Evolutionary conservation across 2,797 vertebrate species (phyloP).

Genomic region (Picus viridis): DNA sequence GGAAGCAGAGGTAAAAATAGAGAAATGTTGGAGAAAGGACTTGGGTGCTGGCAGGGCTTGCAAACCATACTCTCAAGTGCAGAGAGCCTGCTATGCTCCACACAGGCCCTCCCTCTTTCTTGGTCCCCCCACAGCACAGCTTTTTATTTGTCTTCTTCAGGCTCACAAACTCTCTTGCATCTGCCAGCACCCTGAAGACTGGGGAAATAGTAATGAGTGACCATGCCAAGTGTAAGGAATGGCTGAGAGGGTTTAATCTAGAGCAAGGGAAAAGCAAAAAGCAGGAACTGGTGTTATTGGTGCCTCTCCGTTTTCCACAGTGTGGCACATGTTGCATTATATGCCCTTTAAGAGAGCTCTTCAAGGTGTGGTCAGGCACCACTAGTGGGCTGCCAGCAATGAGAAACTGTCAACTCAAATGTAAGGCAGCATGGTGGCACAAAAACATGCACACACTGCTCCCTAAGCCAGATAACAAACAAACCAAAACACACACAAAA

Average conservation of each 20-base stretch:
- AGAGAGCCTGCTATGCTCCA: background rate
- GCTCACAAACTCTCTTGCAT: background rate
- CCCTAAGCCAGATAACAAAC: background rate
- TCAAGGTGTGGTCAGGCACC: background rate
- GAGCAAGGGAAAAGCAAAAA: background rate
- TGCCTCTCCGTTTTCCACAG: background rate
- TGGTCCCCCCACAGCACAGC: background rate
- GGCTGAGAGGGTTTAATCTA: background rate
- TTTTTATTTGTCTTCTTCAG: background rate
- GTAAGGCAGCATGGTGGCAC: background rate
- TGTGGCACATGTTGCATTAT: background rate
- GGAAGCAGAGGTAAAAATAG: background rate
- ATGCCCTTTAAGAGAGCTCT: background rate
- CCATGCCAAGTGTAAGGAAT: background rate
- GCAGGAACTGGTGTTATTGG: background rate
- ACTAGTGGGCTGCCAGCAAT: no score
- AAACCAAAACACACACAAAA: background rate
- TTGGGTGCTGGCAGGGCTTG: background rate
- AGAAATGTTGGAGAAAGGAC: background rate
- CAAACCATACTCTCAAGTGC: accelerated
- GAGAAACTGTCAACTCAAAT: background rate
- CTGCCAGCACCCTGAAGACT: background rate
- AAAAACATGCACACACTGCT: background rate
- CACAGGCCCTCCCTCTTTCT: background rate
- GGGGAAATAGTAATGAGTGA: background rate